Percentiles rank a stretch among this genome's conserved stretches.
phyloP scores from a whole-genome alignment of 2,888 invertebrate species.

The Hyles lineata region DNA sequence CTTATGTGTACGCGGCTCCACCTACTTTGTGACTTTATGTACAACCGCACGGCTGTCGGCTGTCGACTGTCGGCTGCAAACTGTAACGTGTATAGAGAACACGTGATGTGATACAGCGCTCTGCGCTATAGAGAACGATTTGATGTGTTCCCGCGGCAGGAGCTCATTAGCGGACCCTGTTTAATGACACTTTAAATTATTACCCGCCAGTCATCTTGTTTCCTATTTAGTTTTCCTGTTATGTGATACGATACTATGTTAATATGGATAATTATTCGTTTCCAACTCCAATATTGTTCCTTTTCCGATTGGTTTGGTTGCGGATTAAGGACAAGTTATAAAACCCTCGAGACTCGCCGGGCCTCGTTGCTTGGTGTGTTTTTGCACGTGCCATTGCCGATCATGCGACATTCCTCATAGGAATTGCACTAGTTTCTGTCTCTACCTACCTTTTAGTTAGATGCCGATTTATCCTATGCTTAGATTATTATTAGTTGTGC shows the following conservation, averaged over 20 bases:
- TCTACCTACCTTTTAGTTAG: too few species aligned
- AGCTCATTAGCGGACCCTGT: constrained; percentile 51
- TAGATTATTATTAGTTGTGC: too few species aligned
- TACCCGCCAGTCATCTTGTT: not conserved
- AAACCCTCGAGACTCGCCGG: too few species aligned
- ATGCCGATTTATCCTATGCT: too few species aligned
- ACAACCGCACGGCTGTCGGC: not conserved
- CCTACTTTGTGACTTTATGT: constrained; percentile 30
- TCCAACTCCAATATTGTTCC: not conserved
- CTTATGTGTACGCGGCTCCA: constrained; percentile 33
- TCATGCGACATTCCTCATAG: too few species aligned
- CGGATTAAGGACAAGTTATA: too few species aligned
- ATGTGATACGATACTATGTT: not conserved
- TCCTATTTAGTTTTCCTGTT: not conserved
- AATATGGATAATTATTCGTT: not conserved
- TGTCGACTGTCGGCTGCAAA: not conserved
- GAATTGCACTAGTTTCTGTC: too few species aligned
- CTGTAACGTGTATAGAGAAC: constrained; percentile 29
- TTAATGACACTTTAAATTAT: constrained; percentile 21
- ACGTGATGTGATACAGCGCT: constrained; percentile 38
- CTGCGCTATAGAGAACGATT: constrained; percentile 50
- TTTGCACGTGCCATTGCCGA: too few species aligned
- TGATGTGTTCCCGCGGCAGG: constrained; percentile 57
- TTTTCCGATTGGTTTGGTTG: not conserved
- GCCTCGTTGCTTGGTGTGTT: too few species aligned